phyloP scores from a whole-genome alignment of 2,113 vertebrate species.

The Oreochromis spilurus region DNA sequence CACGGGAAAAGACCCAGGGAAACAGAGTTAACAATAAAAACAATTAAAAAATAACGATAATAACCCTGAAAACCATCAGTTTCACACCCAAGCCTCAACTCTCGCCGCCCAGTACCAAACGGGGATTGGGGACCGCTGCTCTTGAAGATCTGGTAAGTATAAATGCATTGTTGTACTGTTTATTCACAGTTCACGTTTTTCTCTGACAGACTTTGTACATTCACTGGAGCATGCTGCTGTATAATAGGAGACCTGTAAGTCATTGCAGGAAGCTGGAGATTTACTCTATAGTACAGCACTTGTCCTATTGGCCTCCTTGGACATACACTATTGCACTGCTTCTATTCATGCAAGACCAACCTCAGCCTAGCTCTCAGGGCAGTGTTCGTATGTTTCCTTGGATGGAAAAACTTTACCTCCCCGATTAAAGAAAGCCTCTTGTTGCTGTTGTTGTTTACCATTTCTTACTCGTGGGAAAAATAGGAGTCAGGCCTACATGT shows the following conservation, averaged over 20 bases:
- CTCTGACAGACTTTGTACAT: background rate
- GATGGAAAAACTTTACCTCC: background rate
- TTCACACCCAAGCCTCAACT: background rate
- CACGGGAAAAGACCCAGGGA: background rate
- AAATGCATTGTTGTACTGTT: background rate
- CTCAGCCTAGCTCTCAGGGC: background rate
- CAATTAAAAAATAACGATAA: fast-evolving
- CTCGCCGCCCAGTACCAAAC: fast-evolving
- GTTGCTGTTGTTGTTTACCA: background rate
- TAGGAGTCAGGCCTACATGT: slow-evolving; percentile 1
- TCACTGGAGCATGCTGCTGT: background rate
- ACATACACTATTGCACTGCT: background rate
- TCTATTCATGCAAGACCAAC: background rate
- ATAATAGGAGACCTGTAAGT: background rate
- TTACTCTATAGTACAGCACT: background rate
- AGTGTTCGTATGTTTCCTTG: background rate
- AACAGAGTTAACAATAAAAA: background rate
- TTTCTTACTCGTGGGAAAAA: background rate
- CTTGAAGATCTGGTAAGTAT: background rate
- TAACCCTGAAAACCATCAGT: background rate
- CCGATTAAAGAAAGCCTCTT: slow-evolving; percentile 7
- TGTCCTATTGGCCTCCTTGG: background rate
- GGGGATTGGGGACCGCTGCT: background rate
- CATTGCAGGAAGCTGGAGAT: background rate
- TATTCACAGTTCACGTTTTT: background rate